Conservation (phyloP, 2,888 invertebrate species). For the Escarpia spicata region DNA sequence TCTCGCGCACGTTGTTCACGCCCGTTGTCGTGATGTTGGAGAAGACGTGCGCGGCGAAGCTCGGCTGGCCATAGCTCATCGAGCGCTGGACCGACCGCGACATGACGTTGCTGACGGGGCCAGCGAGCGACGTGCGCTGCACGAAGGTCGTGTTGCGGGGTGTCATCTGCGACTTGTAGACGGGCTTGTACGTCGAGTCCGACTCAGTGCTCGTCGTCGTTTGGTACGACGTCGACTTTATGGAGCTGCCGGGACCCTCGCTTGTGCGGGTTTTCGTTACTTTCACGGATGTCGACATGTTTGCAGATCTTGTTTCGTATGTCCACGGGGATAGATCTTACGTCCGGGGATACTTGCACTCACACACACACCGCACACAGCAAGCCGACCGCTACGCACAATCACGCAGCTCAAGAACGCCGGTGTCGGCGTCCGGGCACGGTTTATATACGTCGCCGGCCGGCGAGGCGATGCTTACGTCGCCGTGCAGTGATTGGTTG, state of each 20-base stretch:
- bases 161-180: constrained; percentile 18
- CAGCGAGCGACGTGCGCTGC: constrained; percentile 21
- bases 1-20: constrained; percentile 64
- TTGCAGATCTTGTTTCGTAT: neutral
- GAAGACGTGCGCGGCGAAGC: constrained; percentile 51
- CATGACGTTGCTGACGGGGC: constrained; percentile 17
- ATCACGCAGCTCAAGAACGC: constrained; percentile 12
- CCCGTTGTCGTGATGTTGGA: constrained; percentile 53
- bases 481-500: neutral
- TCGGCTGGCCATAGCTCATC: constrained; percentile 20
- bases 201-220: constrained; percentile 20
- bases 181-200: neutral
- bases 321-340: neutral
- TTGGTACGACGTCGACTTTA: constrained; percentile 20
- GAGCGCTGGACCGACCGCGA: neutral
- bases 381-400: neutral
- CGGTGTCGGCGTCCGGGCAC: neutral
- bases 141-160: constrained; percentile 27
- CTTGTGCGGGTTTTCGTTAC: neutral
- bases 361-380: neutral
- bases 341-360: neutral
- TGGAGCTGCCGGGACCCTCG: neutral
- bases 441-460: neutral
- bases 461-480: neutral
- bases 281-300: neutral